Base-by-base conservation (phyloP, 2,797 vertebrate genomes). In the Ceyx erithaca region DNA sequence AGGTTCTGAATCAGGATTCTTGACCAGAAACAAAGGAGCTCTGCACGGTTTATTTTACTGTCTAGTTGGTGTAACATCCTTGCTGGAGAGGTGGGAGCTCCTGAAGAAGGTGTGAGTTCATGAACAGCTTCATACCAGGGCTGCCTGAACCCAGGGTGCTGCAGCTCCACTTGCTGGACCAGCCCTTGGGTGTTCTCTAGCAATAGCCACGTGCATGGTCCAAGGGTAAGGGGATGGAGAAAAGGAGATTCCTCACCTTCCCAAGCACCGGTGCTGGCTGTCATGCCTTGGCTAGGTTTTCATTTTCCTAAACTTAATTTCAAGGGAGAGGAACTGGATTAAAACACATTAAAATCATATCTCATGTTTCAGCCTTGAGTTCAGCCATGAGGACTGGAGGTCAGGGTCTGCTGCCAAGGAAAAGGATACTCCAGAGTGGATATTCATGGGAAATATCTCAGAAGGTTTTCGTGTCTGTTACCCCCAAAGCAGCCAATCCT, bases 151-250 rank as follows among this genome's bases (percentile, higher is more conserved):
- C 48, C 31, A 8, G 46, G 62, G 7, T 0, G 0, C 72, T 57
- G 58, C 51, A 52, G 79, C 75, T 92, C 1, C 0, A 3, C 43
- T n/a, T 28, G 45, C 58, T 52, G 43, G 19, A 10, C 4, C 66
- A 64, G 0, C 41, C 45, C 30, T 13, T 31, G 28, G n/a, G n/a
- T 31, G 57, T 59, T 41, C 40, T 55, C 41, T 18, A 31, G 77
- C 73, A 35, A 7, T 37, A 54, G 3, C 5, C 1, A 0, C 0
- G 0, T 26, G 6, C 0, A 0, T 46, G 3, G 33, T 28, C 4
- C 30, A 73, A 52, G 31, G 43, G 15, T 17, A 13, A 31, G 1
- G 14, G 48, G 45, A 9, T 46, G 37, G 63, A 55, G 28, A 37
- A 46, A 41, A 35, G 12, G 0, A 35, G 17, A 10, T n/a, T 71